Evolutionary conservation across 2,113 vertebrate species (phyloP), one percentile per base, ranked within the genome.

Genomic region (Toxotes jaculatrix): DNA sequence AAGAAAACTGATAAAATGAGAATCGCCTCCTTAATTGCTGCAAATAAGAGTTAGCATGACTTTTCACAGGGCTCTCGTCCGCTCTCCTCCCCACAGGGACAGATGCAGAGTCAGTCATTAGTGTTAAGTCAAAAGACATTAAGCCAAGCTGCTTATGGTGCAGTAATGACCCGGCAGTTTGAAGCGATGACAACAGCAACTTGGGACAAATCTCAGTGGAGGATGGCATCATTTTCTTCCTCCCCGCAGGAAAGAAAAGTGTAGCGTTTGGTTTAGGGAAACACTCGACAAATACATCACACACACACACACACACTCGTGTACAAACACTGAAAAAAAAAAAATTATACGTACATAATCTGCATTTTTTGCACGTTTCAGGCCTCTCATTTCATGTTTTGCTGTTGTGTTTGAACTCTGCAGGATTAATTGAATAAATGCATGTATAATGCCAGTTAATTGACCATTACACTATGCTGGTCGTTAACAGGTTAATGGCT

Each of bases 101-200:
- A 91, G 90, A 94, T 83, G 87, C 79, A 72, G 85, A 90, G 86
- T 90, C 75, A 89, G 92, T 90, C 89, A 92, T 91, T 92, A 93
- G 77, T 70, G 82, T 87, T 88, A 85, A 90, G 90, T 93, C 91
- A 92, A 82, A 93, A 94, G 90, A 93, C 90, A 91, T 94, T 93
- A 93, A 88, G 87, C 80, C 83, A 73, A 85, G 87, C 86, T 80
- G 86, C 85, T 91, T 87, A 90, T 88, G 84, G 91, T 71, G 91
- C 89, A 71, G 86, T 93, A 92, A 94, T 91, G 88, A 91, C 88
- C 90, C 77, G 55, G 90, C 89, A 91, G 82, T 92, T 93, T 91
- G 84, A 92, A 84, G 78, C 63, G 45, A 86, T 84, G 87, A 93
- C 91, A 88, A 88, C 85, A 81, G 83, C 81, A 92, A 86, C 75